phyloP scores from a whole-genome alignment of 2,888 invertebrate genomes.

The Pyrochroa serraticornis region DNA sequence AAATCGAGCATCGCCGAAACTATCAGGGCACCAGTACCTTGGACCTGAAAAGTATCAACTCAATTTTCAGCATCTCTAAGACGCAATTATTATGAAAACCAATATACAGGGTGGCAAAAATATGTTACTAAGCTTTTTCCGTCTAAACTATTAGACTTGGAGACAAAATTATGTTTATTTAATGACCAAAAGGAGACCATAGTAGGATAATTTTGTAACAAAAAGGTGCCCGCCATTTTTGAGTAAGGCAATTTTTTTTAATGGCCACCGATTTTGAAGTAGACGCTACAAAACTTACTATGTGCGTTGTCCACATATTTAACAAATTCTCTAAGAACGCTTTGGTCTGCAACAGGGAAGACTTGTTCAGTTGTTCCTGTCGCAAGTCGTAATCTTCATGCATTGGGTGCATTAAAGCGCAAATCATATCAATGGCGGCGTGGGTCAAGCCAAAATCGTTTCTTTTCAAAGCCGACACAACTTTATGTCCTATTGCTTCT shows the following conservation, averaged over 20 bases:
- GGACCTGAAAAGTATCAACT: conserved; percentile 66
- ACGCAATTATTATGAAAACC: too few relatives aligned
- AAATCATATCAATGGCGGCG: conserved; percentile 96
- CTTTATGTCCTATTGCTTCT: conserved; percentile 91
- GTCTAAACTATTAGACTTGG: too few relatives aligned
- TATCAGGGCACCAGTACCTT: conserved; percentile 93
- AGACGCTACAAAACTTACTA: conserved; percentile 68
- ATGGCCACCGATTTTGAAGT: too few relatives aligned
- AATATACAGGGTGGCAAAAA: too few relatives aligned
- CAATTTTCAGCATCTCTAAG: conserved; percentile 15
- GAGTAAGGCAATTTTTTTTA: too few relatives aligned
- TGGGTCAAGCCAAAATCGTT: conserved; percentile 91
- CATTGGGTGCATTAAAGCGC: conserved; percentile 99
- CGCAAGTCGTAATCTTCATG: conserved; percentile 94
- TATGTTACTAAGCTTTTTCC: too few relatives aligned
- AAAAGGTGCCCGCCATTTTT: too few relatives aligned
- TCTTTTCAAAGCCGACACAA: conserved; percentile 86
- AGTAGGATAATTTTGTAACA: too few relatives aligned
- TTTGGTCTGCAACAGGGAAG: conserved; percentile 88
- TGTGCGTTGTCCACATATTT: conserved; percentile 93
- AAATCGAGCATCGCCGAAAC: conserved; percentile 98
- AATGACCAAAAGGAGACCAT: too few relatives aligned
- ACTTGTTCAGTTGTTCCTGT: conserved; percentile 98
- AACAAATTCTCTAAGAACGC: conserved; percentile 91
- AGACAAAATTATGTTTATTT: too few relatives aligned